Conservation (phyloP, 2,113 vertebrate genomes). For the Gnathonemus longibarbis region DNA sequence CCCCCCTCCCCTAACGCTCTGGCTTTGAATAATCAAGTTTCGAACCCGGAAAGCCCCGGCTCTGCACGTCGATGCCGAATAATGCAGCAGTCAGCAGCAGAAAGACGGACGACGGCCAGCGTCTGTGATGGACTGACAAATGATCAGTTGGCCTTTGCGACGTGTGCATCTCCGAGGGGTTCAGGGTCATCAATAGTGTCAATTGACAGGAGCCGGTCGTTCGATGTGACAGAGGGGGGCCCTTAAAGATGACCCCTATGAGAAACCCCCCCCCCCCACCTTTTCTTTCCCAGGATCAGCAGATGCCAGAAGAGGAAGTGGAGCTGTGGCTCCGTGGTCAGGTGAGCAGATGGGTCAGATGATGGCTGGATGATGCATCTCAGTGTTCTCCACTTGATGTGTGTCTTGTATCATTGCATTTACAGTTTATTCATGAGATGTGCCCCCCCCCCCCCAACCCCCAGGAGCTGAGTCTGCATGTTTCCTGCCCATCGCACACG, state of each 20-base stretch:
- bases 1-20: too few species aligned
- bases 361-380: neutral
- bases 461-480: slow-evolving; percentile 20
- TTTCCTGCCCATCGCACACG: neutral
- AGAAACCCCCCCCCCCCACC: slow-evolving; percentile 26
- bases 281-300: neutral
- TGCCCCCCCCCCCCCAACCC: neutral
- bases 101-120: neutral
- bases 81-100: slow-evolving; percentile 19
- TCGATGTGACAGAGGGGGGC: slow-evolving; percentile 26
- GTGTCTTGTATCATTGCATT: neutral
- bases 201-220: slow-evolving; percentile 41
- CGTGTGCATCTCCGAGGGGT: neutral
- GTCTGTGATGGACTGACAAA: slow-evolving; percentile 12
- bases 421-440: slow-evolving; percentile 16
- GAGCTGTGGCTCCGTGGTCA: neutral
- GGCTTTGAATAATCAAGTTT: neutral
- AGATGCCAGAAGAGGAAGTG: slow-evolving; percentile 19
- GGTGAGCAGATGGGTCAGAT: neutral
- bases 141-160: neutral
- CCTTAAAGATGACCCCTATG: slow-evolving; percentile 26
- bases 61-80: neutral
- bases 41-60: neutral
- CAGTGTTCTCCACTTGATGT: neutral
- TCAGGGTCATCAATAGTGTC: slow-evolving; percentile 49